Conservation (phyloP, 2,113 vertebrate genomes). For the Rhizomys pruinosus region DNA sequence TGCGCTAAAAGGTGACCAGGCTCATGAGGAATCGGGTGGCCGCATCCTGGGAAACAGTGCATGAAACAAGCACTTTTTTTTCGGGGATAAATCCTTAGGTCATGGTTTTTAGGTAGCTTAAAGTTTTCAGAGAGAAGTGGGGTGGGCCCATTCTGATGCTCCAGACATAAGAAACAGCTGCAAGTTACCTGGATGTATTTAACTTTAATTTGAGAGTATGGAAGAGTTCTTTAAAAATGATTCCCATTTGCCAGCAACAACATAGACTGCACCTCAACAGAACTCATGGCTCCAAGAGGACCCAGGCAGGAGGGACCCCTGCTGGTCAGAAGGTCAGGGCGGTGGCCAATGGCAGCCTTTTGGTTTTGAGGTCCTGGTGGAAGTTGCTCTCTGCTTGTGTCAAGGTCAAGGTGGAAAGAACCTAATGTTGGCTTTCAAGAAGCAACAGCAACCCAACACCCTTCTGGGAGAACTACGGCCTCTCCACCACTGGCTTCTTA, state of each 20-base stretch:
- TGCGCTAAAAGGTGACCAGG: background rate
- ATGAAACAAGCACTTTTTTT: background rate
- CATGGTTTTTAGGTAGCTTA: background rate
- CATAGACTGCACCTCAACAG: background rate
- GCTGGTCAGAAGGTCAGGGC: background rate
- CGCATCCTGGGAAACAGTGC: background rate
- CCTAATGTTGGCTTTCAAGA: background rate
- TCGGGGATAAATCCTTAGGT: background rate
- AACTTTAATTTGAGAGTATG: background rate
- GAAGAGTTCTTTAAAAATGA: background rate
- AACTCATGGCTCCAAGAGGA: background rate
- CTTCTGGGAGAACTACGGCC: background rate
- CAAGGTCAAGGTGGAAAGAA: background rate
- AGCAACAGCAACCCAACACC: accelerated
- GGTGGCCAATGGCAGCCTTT: background rate
- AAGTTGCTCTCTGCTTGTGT: background rate
- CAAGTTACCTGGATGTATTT: background rate
- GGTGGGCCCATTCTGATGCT: background rate
- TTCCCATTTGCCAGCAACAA: background rate
- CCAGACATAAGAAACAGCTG: background rate
- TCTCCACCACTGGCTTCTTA: background rate
- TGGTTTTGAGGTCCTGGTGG: background rate
- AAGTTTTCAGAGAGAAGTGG: background rate
- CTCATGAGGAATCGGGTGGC: background rate
- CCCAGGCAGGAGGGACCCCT: background rate